Evolutionary conservation across 2,797 vertebrate species (phyloP).

Genomic region (Dendrocincla fuliginosa): DNA sequence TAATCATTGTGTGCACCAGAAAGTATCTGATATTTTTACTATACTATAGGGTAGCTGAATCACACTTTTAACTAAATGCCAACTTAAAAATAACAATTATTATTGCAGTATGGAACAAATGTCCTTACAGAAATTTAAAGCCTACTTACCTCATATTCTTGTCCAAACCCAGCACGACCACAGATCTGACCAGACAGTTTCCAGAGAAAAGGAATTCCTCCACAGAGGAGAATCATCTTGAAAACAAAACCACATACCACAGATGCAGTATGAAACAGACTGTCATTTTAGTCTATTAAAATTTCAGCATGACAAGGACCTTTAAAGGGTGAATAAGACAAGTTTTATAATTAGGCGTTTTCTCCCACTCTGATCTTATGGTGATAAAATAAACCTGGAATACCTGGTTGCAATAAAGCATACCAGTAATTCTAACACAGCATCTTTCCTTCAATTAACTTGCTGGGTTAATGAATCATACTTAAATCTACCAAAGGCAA

Average conservation of each 20-base stretch:
- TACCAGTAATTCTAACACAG: background rate
- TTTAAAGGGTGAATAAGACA: background rate
- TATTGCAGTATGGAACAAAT: background rate
- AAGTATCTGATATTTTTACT: background rate
- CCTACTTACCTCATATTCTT: conserved; percentile 86
- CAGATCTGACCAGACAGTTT: conserved; percentile 84
- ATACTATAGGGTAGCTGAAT: background rate
- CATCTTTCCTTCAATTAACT: background rate
- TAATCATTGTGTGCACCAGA: background rate
- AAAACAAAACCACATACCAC: conserved; percentile 6
- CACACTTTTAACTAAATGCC: background rate
- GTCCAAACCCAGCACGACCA: conserved; percentile 82
- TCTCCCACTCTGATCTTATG: background rate
- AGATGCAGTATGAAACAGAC: background rate
- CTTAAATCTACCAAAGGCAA: background rate
- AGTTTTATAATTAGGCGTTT: background rate
- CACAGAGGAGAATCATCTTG: conserved; percentile 92
- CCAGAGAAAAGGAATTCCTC: conserved; percentile 97
- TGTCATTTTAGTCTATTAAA: background rate
- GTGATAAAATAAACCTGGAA: background rate
- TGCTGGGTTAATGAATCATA: background rate
- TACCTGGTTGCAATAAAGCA: background rate
- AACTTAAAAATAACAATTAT: background rate
- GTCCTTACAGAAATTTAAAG: background rate
- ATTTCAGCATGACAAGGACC: background rate